Evolutionary conservation across 2,113 vertebrate genomes (phyloP), one percentile per base, ranked within the genome.

Genomic region (Alethe diademata): DNA sequence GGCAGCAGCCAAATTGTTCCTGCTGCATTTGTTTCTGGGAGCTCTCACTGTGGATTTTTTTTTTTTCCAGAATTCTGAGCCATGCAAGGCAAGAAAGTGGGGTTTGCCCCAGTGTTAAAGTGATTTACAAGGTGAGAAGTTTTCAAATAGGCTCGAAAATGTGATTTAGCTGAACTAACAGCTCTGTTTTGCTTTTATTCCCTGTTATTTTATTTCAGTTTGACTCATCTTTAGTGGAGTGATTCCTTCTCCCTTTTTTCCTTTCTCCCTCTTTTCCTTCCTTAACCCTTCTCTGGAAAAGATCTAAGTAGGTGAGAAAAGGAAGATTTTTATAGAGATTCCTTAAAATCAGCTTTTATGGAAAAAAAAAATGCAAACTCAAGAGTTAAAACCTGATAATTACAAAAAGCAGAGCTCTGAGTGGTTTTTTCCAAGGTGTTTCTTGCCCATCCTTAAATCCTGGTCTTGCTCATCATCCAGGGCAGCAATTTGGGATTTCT

Each of bases 1-100:
- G 89, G 93, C 92, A 92, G 78, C 75, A 94, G 87, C 87, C 72
- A 80, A 83, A 84, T 67, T n/a, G 40, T 92, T 95, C 12, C 64
- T 86, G 82, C 88, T 73, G 64, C 3, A 0, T 67, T 90, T 62
- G 60, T 36, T 76, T 58, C 88, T 79, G 91, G 82, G 66, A 82
- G 78, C 80, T 82, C 33, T 75, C 43, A 20, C 73, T 8, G 0
- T 45, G 9, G 80, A 72, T 64, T 94, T 80, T 45, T 43, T 45
- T 45, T 67, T 94, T 84, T 71, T 36, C 58, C 85, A 72, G 73
- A 75, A 17, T 57, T 81, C 26, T 12, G 57, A 93, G 78, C 81
- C 28, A 0, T 57, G n/a, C 71, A 53, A 60, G 78, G 36, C 31
- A 45, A 9, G 36, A 24, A 69, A 38, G 14, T 26, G 73, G 62